Conservation (phyloP, 2,797 vertebrate species). For the Sebastes matsubarae region DNA sequence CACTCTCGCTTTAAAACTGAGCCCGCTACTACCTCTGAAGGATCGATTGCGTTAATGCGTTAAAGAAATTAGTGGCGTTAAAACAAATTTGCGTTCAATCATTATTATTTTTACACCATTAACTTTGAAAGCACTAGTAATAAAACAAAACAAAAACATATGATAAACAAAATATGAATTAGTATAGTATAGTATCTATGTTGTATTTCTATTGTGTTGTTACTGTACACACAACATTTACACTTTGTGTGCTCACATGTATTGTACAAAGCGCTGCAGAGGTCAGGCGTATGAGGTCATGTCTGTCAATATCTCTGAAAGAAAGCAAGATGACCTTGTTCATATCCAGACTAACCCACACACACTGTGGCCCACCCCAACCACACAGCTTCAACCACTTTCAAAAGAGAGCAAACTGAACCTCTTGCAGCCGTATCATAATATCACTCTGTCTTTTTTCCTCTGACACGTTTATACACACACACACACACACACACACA, state of each 20-base stretch:
- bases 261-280: too few relatives aligned
- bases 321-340: slow-evolving; percentile 14
- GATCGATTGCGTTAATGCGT: too few relatives aligned
- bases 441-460: slow-evolving; percentile 33
- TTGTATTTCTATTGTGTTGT: too few relatives aligned
- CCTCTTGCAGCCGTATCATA: slow-evolving; percentile 31
- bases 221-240: too few relatives aligned
- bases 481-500: slow-evolving; percentile 14
- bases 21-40: too few relatives aligned
- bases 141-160: too few relatives aligned
- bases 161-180: neutral
- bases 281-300: neutral
- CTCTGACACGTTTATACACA: slow-evolving; percentile 16
- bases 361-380: neutral
- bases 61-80: too few relatives aligned
- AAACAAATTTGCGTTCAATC: too few relatives aligned
- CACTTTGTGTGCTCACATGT: neutral
- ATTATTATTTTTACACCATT: too few relatives aligned
- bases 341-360: slow-evolving; percentile 10
- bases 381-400: slow-evolving; percentile 30
- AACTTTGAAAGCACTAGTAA: too few relatives aligned
- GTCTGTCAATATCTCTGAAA: neutral
- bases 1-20: too few relatives aligned
- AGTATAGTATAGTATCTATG: neutral
- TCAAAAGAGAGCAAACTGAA: slow-evolving; percentile 38